Conservation (phyloP, 2,797 vertebrate genomes). For the Platyrinchus mystaceus region DNA sequence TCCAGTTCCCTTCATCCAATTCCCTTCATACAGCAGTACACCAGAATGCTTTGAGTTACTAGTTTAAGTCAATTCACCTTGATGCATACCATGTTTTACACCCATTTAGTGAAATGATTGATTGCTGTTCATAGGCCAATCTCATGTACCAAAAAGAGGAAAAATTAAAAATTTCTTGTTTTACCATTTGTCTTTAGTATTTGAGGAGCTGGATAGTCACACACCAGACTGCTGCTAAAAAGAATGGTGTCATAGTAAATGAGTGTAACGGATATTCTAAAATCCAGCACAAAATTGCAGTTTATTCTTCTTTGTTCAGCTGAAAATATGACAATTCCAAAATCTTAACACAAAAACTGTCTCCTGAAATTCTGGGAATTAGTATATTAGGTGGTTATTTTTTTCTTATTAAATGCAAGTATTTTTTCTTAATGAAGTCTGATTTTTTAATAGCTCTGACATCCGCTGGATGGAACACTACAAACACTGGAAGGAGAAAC, state of each 20-base stretch:
- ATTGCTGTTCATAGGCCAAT: neutral
- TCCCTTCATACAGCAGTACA: neutral
- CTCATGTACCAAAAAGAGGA: neutral
- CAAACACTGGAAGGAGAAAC: neutral
- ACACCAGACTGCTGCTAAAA: neutral
- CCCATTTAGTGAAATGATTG: neutral
- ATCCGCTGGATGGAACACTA: neutral
- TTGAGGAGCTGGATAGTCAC: neutral
- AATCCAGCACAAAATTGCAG: neutral
- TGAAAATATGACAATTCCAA: neutral
- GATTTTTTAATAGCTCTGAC: neutral
- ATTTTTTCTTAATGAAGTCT: neutral
- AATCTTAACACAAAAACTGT: neutral
- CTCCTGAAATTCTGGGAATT: neutral
- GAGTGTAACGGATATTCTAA: neutral
- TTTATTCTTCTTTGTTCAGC: neutral
- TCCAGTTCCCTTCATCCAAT: neutral
- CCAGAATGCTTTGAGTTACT: neutral
- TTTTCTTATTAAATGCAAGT: neutral
- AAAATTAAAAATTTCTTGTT: neutral
- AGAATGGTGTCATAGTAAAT: neutral
- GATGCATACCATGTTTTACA: neutral
- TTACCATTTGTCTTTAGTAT: neutral
- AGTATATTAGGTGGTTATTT: neutral
- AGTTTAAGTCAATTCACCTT: neutral